These are phyloP conservation scores for Yoshiicerus persimilis DNA, from an alignment of 1,140 invertebrate genomes.

Conservation along the genomic window DNA sequence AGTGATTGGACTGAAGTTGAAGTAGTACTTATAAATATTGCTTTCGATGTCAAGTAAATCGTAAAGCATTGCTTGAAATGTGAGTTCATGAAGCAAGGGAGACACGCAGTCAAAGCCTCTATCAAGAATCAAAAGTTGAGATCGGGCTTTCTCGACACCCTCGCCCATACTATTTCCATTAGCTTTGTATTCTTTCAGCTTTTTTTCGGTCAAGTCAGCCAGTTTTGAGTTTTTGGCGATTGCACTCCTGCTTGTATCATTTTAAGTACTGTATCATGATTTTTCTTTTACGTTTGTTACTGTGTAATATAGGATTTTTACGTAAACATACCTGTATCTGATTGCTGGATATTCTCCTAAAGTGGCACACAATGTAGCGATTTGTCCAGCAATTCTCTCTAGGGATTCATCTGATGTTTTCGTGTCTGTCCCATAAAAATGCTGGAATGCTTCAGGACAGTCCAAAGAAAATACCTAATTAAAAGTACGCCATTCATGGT, in stretches of 20 bases:
- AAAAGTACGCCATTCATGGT: not conserved
- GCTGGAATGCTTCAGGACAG: constrained; percentile 83
- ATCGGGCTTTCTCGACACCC: constrained; percentile 90
- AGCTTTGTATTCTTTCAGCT: constrained; percentile 95
- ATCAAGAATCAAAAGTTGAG: constrained; percentile 95
- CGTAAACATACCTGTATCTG: constrained; percentile 74
- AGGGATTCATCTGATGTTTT: not conserved
- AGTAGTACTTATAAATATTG: constrained; percentile 91
- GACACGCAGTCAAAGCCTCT: constrained; percentile 91
- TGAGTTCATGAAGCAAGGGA: constrained; percentile 78
- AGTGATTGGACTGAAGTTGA: not conserved
- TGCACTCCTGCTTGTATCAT: constrained; percentile 68
- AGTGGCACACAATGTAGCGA: constrained; percentile 94
- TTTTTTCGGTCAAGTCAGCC: constrained; percentile 81
- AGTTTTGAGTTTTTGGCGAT: constrained; percentile 90
- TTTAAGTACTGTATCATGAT: not conserved
- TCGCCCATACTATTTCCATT: constrained; percentile 92
- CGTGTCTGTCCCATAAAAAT: constrained; percentile 49
- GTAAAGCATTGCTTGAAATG: constrained; percentile 99
- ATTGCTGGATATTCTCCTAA: constrained; percentile 98
- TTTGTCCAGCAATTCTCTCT: constrained; percentile 79
- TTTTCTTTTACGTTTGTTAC: not conserved
- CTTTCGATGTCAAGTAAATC: constrained; percentile 97
- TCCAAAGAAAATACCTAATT: constrained; percentile 94
- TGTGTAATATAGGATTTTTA: too few species aligned